A percentile compares a stretch with the other conserved stretches of the same genome.
These are phyloP conservation scores for Catostomus latipinnis DNA, from an alignment of 2,797 vertebrate genomes.

Conservation along the genomic window DNA sequence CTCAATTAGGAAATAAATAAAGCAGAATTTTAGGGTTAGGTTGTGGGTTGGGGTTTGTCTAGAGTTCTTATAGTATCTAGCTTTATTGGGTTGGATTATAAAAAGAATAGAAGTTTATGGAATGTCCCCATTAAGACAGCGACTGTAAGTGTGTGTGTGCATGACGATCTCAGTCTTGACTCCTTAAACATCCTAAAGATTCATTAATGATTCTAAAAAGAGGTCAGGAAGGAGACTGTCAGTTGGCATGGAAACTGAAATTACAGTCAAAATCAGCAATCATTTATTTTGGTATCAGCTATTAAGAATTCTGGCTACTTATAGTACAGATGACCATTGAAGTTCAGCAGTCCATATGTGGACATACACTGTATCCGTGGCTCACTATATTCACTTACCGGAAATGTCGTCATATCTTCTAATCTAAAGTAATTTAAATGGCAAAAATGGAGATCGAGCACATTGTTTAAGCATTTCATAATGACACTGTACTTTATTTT, in stretches of 20 bases:
- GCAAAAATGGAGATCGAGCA: too few species aligned
- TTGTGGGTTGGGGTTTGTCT: too few species aligned
- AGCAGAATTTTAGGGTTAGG: too few species aligned
- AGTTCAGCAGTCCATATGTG: neutral
- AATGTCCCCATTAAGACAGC: neutral
- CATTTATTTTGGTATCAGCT: neutral
- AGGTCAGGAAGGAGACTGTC: neutral
- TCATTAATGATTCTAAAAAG: neutral
- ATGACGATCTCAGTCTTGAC: neutral
- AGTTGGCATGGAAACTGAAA: neutral
- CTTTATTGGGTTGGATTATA: too few species aligned
- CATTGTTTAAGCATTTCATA: too few species aligned
- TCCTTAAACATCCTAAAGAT: neutral
- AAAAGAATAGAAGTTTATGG: too few species aligned
- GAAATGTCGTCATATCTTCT: too few species aligned
- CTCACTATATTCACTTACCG: too few species aligned
- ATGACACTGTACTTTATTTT: too few species aligned
- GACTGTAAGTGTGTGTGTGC: constrained; percentile 13
- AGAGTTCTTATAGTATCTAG: too few species aligned
- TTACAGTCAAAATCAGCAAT: neutral
- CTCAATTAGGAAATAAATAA: too few species aligned
- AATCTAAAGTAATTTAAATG: too few species aligned
- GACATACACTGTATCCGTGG: neutral
- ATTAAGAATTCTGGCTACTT: constrained; percentile 3
- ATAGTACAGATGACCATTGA: neutral